Evolutionary conservation across 2,797 vertebrate species (phyloP), one percentile per base, ranked within the genome.

Genomic region (Trachops cirrhosus): DNA sequence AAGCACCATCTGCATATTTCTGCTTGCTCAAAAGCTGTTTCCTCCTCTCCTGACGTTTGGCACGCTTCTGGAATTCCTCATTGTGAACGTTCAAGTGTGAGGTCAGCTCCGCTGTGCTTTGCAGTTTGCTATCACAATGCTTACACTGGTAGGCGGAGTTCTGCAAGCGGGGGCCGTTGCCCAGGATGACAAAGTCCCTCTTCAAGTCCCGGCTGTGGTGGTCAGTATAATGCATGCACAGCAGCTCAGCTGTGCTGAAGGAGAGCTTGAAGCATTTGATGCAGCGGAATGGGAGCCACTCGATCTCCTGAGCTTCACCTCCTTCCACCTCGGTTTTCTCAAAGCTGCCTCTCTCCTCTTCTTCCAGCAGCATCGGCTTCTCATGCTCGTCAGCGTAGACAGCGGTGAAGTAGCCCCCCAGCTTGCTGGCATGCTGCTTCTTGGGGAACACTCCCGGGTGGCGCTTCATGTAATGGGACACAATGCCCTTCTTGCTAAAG

Each of bases 381-480:
- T 99, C 99, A 0, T 99, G 98, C 54, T 99, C 99, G 41, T 99
- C 99, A 0, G 99, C 99, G 15, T 99, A 99, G 74, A 99, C 99
- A 0, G 99, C 99, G 0, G 99, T 99, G 97, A 99, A 99, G 97
- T 99, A 99, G 68, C 99, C 99, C 29, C 99, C 99, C 1, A 99
- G 98, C 93, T 99, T 99, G 98, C 99, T 99, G 1, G 99, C 98
- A 0, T 99, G 99, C 98, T 99, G 99, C 98, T 99, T 99, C 98
- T 99, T 99, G 18, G 99, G 99, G 98, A 99, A 99, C 95, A 99
- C 99, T 77, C 99, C 99, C 0, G 99, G 99, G 96, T 99, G 99
- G 62, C 99, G 99, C 98, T 99, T 99, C 98, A 99, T 99, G 98
- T 99, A 99, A 98, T 99, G 99, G 12, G 99, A 99, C 95, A 99